A percentile compares a stretch with the other conserved stretches of the same genome.
These are phyloP conservation scores for Speoplatyrhinus poulsoni DNA, from an alignment of 2,113 vertebrate species.

Conservation along the genomic window DNA sequence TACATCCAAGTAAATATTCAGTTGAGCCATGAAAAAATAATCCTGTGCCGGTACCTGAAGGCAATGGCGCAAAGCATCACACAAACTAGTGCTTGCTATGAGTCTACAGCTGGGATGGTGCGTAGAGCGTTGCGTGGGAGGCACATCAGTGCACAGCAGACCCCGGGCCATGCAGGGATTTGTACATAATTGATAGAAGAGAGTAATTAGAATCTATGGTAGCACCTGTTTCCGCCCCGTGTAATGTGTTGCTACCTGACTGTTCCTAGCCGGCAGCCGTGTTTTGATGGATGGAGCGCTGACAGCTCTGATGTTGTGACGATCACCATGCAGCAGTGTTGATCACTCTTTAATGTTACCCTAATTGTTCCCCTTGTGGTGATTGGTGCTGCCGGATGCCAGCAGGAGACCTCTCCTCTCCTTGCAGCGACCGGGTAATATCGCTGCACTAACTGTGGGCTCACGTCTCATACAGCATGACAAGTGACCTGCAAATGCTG, in stretches of 20 bases:
- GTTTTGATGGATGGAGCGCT: constrained; percentile 65
- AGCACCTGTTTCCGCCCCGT: constrained; percentile 77
- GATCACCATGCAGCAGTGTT: constrained; percentile 63
- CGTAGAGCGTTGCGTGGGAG: constrained; percentile 44
- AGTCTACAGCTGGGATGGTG: constrained; percentile 46
- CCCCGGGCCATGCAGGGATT: constrained; percentile 66
- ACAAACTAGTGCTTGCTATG: constrained; percentile 36
- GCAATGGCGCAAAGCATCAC: constrained; percentile 38
- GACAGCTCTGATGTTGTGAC: constrained; percentile 71
- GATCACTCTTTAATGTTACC: constrained; percentile 72
- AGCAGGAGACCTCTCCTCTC: constrained; percentile 39
- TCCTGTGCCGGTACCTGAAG: constrained; percentile 37
- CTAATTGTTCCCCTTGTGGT: constrained; percentile 70
- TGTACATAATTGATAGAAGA: constrained; percentile 78
- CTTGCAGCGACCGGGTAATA: constrained; percentile 36
- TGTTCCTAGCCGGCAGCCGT: constrained; percentile 55
- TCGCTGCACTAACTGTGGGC: constrained; percentile 11
- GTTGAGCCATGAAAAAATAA: not conserved
- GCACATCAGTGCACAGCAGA: constrained; percentile 55
- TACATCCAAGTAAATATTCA: constrained; percentile 46
- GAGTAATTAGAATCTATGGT: constrained; percentile 73
- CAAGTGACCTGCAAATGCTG: constrained; percentile 27
- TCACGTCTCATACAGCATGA: not conserved
- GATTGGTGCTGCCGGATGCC: constrained; percentile 54
- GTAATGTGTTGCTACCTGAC: constrained; percentile 69